Conservation (phyloP, 2,113 vertebrate genomes). For the Neodon shergylaensis region DNA sequence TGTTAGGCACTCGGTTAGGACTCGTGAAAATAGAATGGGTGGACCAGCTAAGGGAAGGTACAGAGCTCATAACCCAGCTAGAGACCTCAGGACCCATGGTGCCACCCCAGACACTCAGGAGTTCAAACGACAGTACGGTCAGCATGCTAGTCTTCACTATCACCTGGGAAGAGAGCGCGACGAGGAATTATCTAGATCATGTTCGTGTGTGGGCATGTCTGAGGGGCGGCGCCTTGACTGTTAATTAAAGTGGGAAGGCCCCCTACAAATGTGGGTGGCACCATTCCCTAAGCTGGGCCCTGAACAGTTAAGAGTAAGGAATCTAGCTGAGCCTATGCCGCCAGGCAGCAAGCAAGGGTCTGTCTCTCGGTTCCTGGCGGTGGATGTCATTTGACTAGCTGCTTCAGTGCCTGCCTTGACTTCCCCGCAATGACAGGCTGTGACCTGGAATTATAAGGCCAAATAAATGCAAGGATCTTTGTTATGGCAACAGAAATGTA, state of each 20-base stretch:
- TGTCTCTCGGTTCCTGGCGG: background rate
- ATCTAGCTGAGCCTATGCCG: background rate
- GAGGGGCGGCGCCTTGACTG: background rate
- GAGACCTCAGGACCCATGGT: no score
- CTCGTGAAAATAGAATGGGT: background rate
- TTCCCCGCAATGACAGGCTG: background rate
- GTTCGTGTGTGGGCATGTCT: background rate
- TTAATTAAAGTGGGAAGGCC: background rate
- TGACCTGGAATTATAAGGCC: background rate
- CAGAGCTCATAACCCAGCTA: background rate
- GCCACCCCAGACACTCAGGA: background rate
- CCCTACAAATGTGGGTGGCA: background rate
- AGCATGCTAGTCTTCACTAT: background rate
- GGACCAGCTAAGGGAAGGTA: background rate
- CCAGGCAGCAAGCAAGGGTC: no score
- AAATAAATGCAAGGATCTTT: background rate
- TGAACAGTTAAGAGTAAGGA: background rate
- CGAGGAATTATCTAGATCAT: background rate
- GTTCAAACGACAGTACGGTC: background rate
- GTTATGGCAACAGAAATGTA: background rate
- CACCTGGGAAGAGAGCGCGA: background rate
- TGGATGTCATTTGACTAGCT: background rate
- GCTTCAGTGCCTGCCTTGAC: background rate
- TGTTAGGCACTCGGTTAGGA: background rate
- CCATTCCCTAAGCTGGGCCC: background rate